phyloP scores from a whole-genome alignment of 2,888 invertebrate species.

The Rhagonycha lutea region DNA sequence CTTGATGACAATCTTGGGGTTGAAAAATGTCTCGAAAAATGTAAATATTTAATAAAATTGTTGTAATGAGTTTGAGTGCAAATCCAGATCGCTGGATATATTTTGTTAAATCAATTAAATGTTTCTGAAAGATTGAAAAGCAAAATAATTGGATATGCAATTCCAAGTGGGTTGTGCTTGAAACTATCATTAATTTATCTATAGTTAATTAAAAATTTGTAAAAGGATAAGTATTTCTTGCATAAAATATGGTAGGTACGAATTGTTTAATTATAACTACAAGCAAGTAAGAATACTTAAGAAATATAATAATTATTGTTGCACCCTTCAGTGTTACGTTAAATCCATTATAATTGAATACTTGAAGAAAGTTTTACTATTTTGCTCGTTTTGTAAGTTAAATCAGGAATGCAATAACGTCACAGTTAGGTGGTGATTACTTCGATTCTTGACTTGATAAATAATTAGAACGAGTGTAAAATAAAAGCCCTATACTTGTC shows the following conservation, averaged over 20 bases:
- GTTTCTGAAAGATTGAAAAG: no score
- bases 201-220: no score
- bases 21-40: no score
- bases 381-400: neutral
- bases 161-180: no score
- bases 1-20: no score
- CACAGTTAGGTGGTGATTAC: conserved; percentile 15
- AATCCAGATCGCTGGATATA: no score
- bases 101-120: no score
- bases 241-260: neutral
- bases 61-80: no score
- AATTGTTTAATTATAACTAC: neutral
- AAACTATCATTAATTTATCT: no score
- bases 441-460: conserved; percentile 22
- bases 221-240: neutral
- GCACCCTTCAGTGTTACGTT: neutral
- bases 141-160: no score
- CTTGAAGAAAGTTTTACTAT: neutral
- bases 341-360: neutral
- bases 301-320: neutral
- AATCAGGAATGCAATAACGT: neutral
- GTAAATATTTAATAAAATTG: no score
- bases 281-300: neutral
- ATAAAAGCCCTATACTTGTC: conserved; percentile 8
- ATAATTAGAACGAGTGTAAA: conserved; percentile 24